Percentiles rank a stretch among this genome's conserved stretches.
Evolutionary conservation across 1,140 invertebrate genomes (phyloP).

Genomic region (Arion vulgaris): DNA sequence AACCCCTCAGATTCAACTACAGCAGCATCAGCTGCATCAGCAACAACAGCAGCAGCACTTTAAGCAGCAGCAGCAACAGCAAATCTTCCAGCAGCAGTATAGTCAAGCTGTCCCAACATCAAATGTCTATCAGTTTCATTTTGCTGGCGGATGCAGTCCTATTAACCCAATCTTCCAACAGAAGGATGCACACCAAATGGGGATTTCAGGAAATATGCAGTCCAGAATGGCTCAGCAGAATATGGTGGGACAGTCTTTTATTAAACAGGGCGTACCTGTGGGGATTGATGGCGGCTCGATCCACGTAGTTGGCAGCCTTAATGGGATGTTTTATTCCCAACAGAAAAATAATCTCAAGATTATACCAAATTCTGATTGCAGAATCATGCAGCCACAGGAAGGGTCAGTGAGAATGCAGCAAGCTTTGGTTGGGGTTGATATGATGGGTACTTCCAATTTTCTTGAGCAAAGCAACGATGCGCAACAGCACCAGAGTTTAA

Average conservation of each 20-base stretch:
- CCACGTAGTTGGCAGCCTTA: constrained; percentile 5
- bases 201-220: constrained; percentile 15
- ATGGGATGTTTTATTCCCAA: constrained; percentile 34
- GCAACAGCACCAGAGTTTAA: background rate
- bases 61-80: constrained; percentile 17
- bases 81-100: constrained; percentile 26
- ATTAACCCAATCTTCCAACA: constrained; percentile 26
- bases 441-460: constrained; percentile 19
- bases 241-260: constrained; percentile 1
- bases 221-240: background rate
- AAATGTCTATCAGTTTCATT: constrained; percentile 27
- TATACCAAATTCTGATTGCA: constrained; percentile 1
- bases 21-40: constrained; percentile 29
- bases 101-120: constrained; percentile 19
- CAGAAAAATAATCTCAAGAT: constrained; percentile 19
- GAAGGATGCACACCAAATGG: constrained; percentile 5
- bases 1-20: constrained; percentile 26
- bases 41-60: constrained; percentile 24
- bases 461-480: background rate
- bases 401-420: constrained; percentile 9
- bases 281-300: constrained; percentile 3
- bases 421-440: constrained; percentile 26
- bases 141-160: constrained; percentile 8
- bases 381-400: constrained; percentile 23
- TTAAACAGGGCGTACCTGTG: constrained; percentile 10